Evolutionary conservation across 2,113 vertebrate species (phyloP).

Genomic region (Agapornis roseicollis): DNA sequence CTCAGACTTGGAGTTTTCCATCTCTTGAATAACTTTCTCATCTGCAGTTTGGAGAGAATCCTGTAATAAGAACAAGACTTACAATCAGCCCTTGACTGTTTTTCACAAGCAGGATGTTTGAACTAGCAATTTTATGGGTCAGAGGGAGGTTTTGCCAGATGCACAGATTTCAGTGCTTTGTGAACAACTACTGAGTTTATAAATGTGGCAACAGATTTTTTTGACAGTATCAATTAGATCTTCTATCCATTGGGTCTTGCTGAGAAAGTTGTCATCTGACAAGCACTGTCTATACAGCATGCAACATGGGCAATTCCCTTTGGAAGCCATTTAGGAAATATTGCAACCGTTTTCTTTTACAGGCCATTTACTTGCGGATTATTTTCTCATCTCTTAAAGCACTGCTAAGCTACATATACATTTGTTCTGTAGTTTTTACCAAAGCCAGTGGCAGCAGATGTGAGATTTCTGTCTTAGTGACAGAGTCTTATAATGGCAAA

Average conservation of each 20-base stretch:
- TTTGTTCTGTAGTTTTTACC: neutral
- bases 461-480: neutral
- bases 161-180: slow-evolving; percentile 10
- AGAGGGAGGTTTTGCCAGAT: neutral
- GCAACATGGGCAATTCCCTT: neutral
- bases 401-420: neutral
- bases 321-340: slow-evolving; percentile 2
- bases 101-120: neutral
- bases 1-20: neutral
- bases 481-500: neutral
- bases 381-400: neutral
- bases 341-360: neutral
- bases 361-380: neutral
- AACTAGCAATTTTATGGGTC: slow-evolving; percentile 21
- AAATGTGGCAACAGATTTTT: slow-evolving; percentile 44
- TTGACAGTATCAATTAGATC: slow-evolving; percentile 46
- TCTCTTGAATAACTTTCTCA: neutral
- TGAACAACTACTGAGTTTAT: slow-evolving; percentile 25
- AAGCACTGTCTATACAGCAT: neutral
- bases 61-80: neutral
- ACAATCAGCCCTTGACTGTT: neutral
- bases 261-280: neutral
- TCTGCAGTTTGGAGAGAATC: neutral
- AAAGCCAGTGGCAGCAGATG: neutral
- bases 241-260: neutral